These are phyloP conservation scores for Alviniconcha strummeri DNA, from an alignment of 2,888 invertebrate species.

Conservation along the genomic window DNA sequence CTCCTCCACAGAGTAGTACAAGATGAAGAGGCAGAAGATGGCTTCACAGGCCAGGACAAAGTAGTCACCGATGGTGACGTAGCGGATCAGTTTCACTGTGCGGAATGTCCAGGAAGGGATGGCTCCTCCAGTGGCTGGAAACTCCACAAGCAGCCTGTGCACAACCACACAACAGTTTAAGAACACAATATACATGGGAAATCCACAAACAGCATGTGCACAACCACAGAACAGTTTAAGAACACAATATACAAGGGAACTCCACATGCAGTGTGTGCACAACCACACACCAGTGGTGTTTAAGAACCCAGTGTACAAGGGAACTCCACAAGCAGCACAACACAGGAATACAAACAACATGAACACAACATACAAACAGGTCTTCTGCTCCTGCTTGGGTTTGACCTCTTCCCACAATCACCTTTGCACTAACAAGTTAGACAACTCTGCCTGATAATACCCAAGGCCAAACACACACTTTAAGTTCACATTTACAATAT, in stretches of 20 bases:
- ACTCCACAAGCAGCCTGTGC: constrained; percentile 80
- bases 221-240: no score
- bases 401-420: no score
- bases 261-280: constrained; percentile 80
- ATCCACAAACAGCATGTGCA: background rate
- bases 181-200: background rate
- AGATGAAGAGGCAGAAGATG: constrained; percentile 77
- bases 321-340: constrained; percentile 80
- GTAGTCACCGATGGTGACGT: constrained; percentile 76
- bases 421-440: no score
- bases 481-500: no score
- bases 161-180: constrained; percentile 29
- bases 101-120: constrained; percentile 78
- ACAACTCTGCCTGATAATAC: no score
- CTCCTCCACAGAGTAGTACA: constrained; percentile 79
- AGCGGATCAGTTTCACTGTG: constrained; percentile 78
- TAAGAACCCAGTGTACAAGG: constrained; percentile 68
- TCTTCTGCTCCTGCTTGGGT: no score
- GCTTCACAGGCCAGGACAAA: constrained; percentile 77
- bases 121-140: constrained; percentile 84
- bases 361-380: no score
- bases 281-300: background rate
- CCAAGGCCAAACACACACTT: no score
- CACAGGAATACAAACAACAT: no score
- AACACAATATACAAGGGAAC: no score